phyloP scores from a whole-genome alignment of 2,113 vertebrate genomes.

The Aegotheles bennettii region DNA sequence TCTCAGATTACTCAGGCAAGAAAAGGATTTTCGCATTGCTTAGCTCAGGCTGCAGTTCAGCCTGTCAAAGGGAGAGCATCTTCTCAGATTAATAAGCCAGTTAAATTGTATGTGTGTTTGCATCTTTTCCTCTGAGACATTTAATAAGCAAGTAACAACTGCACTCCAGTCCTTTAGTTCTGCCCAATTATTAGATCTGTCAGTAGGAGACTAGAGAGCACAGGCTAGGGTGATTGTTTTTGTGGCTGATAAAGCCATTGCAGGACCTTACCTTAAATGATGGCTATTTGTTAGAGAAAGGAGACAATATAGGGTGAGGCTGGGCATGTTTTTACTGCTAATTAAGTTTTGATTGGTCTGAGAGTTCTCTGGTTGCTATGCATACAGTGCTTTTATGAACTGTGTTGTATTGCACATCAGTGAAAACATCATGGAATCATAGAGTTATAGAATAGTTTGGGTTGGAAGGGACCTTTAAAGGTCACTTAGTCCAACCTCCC shows the following conservation, averaged over 20 bases:
- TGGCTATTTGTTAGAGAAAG: not conserved
- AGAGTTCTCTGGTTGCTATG: not conserved
- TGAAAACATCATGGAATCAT: not conserved
- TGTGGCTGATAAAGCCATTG: not conserved
- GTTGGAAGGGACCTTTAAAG: too few species aligned
- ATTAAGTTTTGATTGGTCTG: not conserved
- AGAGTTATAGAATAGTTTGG: too few species aligned
- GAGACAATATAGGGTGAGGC: not conserved
- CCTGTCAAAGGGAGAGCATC: not conserved
- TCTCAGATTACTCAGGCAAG: not conserved
- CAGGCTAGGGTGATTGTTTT: not conserved
- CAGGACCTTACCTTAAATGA: not conserved
- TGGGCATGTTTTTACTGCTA: not conserved
- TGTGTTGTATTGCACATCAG: not conserved
- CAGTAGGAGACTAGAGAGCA: not conserved
- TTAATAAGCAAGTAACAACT: slow-evolving; percentile 15
- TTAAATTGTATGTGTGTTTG: not conserved
- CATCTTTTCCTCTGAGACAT: not conserved
- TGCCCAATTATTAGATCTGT: not conserved
- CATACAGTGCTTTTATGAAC: not conserved
- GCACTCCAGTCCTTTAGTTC: not conserved
- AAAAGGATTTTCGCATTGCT: not conserved
- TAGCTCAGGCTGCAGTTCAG: not conserved
- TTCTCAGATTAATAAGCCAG: not conserved
- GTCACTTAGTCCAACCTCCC: too few species aligned